Evolutionary conservation across 2,888 invertebrate genomes (phyloP), one percentile per base, ranked within the genome.

Genomic region (Malthinus flaveolus): DNA sequence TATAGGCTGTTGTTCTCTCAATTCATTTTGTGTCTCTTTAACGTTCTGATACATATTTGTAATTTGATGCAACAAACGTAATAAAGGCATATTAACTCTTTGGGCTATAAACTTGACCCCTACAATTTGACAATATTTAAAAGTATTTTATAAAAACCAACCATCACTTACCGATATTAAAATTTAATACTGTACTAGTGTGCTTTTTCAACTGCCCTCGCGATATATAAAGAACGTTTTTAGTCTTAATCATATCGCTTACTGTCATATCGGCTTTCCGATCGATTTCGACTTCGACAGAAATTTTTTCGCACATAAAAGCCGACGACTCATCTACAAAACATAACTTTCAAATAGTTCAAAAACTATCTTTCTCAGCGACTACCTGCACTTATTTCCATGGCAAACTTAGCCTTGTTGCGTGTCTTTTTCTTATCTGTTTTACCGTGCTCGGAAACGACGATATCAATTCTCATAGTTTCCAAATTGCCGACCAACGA

Each of bases 11-110:
- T 91, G 89, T 67, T 90, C 90, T 66, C 91, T 88, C 58, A 97
- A 82, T 72, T 96, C 96, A 68, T 89, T 88, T 74, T 95, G 93
- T 0, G 96, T 96, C 74, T 96, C 95, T 74, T 95, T 93, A 1
- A 97, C 95, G 76, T 96, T 97, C 79, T 95, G 95, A 79, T 96
- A 95, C 95, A 97, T 96, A 73, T 95, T 96, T 71, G 92, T 93
- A 73, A 97, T 96, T 81, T 97, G 97, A 80, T 97, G 96, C 57
- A 97, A 82, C 49, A 97, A 83, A 49, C 97, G 82, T 44, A 97
- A 80, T 34, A 97, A 80, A 0, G 97, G 96, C 96, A 97, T 96
- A 78, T 97, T 97, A 1, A 97, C 95, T 83, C 96, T 92, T 75
- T 97, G 97, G 45, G 93, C 93, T 69, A 97, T 94, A 73, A 91